Conservation (phyloP, 1,140 invertebrate species). For the Ylistrum balloti region DNA sequence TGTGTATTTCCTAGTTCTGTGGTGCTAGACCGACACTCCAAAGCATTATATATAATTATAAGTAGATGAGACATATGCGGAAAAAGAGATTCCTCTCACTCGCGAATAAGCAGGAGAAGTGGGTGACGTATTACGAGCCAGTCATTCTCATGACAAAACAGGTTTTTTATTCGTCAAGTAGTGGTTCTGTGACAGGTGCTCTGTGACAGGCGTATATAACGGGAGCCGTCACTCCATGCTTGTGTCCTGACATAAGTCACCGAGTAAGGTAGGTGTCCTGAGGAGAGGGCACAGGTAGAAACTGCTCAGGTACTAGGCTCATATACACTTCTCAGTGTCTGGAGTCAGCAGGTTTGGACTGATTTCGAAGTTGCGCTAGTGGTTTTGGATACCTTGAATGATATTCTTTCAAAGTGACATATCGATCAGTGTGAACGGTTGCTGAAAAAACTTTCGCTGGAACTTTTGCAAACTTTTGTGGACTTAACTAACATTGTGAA, state of each 20-base stretch:
- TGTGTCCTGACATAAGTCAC: constrained; percentile 40
- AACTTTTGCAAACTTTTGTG: not conserved
- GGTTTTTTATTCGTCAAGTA: constrained; percentile 57
- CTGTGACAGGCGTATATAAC: constrained; percentile 52
- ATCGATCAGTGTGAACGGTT: not conserved
- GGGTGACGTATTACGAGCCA: constrained; percentile 48
- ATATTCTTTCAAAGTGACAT: not conserved
- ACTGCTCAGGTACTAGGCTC: not conserved
- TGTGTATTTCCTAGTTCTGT: not conserved
- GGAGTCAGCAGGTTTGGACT: constrained; percentile 47
- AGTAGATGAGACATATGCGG: not conserved
- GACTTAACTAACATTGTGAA: not conserved
- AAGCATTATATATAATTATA: not conserved
- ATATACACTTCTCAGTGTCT: constrained; percentile 44
- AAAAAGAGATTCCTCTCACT: constrained; percentile 1
- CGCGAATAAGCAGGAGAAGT: not conserved
- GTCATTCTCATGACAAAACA: constrained; percentile 51
- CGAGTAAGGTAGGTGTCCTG: constrained; percentile 47
- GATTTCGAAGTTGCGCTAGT: not conserved
- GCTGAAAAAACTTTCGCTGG: not conserved
- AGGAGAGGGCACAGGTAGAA: constrained; percentile 51
- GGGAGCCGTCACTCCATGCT: constrained; percentile 40
- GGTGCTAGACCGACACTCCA: not conserved
- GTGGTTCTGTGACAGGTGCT: constrained; percentile 47
- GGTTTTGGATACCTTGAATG: not conserved